A percentile compares a stretch with the other conserved stretches of the same genome.
Conservation (phyloP, 2,797 vertebrate species). For the Eospalax fontanierii region DNA sequence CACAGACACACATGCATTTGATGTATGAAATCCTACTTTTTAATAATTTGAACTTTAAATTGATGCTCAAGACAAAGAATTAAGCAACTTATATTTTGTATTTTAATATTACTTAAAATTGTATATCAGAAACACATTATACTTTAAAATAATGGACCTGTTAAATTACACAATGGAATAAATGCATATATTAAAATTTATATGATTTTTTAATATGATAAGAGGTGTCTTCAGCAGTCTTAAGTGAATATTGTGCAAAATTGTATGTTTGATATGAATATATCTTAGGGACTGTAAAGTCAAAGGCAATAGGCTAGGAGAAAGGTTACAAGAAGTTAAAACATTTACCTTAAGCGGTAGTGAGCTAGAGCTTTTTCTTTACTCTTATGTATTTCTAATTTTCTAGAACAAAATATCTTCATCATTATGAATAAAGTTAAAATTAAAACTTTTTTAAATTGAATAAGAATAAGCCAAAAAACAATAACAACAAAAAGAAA, state of each 20-base stretch:
- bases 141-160: not conserved
- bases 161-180: not conserved
- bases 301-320: not conserved
- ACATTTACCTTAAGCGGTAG: not conserved
- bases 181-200: not conserved
- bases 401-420: not conserved
- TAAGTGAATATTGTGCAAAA: not conserved
- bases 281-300: not conserved
- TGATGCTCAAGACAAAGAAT: not conserved
- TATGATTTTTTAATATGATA: not conserved
- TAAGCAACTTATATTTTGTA: not conserved
- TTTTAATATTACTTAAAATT: conserved; percentile 29
- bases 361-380: not conserved
- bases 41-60: conserved; percentile 33
- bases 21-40: not conserved
- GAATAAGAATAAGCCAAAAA: not conserved
- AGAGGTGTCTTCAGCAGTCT: not conserved
- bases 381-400: not conserved
- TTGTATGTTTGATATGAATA: not conserved
- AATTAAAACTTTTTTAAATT: not conserved
- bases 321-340: not conserved
- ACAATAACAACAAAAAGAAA: too few species aligned
- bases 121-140: not conserved
- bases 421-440: not conserved
- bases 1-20: not conserved